phyloP scores from a whole-genome alignment of 2,113 vertebrate genomes.

The Ellobius talpinus region DNA sequence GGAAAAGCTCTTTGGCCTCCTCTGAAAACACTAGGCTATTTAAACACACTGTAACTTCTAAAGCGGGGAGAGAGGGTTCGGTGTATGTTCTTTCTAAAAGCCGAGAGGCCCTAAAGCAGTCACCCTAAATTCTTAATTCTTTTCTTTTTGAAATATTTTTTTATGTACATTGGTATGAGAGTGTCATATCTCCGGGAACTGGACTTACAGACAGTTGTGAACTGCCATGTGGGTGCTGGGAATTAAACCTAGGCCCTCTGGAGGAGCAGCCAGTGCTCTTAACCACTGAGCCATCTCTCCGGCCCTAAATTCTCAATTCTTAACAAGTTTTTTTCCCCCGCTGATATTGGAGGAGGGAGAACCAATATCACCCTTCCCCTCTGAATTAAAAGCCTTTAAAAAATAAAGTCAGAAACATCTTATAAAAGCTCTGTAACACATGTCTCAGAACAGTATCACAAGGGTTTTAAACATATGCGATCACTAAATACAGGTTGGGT shows the following conservation, averaged over 20 bases:
- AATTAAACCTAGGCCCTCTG: no score
- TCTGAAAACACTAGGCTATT: constrained; percentile 81
- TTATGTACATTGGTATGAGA: no score
- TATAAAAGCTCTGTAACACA: constrained; percentile 10
- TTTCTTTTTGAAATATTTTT: background rate
- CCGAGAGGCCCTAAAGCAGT: constrained; percentile 32
- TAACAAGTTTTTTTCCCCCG: constrained; percentile 3
- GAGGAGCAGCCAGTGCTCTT: no score
- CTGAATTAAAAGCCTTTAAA: constrained; percentile 46
- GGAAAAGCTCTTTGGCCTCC: constrained; percentile 87
- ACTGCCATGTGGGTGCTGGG: no score
- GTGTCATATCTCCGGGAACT: no score
- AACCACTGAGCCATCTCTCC: no score
- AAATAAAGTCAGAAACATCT: background rate
- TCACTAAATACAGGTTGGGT: background rate
- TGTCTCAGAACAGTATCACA: background rate
- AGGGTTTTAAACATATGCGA: background rate
- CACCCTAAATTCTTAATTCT: constrained; percentile 28
- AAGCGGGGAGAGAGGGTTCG: constrained; percentile 43
- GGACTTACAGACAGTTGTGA: no score
- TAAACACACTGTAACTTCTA: constrained; percentile 77
- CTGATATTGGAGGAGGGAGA: background rate
- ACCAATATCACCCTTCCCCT: background rate
- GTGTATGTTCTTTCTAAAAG: constrained; percentile 1
- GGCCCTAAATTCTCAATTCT: background rate